Evolutionary conservation across 2,888 invertebrate genomes (phyloP).

Genomic region (Diachrysia chrysitis): DNA sequence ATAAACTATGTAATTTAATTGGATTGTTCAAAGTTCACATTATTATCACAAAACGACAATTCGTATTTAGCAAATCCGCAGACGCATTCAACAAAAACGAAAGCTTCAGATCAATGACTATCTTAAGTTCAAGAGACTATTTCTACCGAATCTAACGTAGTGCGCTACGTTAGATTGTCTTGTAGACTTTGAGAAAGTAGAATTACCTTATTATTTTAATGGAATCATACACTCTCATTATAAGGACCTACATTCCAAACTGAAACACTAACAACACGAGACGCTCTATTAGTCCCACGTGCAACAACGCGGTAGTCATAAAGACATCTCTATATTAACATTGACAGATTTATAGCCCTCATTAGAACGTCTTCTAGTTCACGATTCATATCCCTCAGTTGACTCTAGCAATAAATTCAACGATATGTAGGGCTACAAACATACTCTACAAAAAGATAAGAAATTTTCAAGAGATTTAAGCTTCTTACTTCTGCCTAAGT

Average conservation of each 20-base stretch:
- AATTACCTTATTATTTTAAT: background rate
- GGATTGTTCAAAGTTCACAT: too few species aligned
- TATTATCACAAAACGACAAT: too few species aligned
- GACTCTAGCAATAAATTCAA: conserved; percentile 19
- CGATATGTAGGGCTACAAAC: conserved; percentile 5
- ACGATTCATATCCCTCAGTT: conserved; percentile 17
- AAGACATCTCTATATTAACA: conserved; percentile 40
- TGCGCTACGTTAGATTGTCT: too few species aligned
- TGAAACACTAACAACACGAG: too few species aligned
- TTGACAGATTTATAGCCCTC: conserved; percentile 25
- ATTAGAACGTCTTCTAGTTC: conserved; percentile 11
- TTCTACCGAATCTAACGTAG: too few species aligned
- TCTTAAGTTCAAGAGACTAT: too few species aligned
- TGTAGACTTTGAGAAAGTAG: too few species aligned
- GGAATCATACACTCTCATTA: background rate
- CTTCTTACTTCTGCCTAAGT: background rate
- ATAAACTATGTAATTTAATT: background rate
- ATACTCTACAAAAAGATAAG: too few species aligned
- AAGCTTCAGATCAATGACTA: too few species aligned
- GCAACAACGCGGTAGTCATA: conserved; percentile 32
- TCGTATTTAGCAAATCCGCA: too few species aligned
- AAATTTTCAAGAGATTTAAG: background rate
- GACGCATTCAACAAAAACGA: too few species aligned
- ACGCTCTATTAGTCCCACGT: conserved; percentile 37
- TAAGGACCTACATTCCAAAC: background rate